phyloP scores from a whole-genome alignment of 2,888 invertebrate genomes.

The Euzophera pinguis region DNA sequence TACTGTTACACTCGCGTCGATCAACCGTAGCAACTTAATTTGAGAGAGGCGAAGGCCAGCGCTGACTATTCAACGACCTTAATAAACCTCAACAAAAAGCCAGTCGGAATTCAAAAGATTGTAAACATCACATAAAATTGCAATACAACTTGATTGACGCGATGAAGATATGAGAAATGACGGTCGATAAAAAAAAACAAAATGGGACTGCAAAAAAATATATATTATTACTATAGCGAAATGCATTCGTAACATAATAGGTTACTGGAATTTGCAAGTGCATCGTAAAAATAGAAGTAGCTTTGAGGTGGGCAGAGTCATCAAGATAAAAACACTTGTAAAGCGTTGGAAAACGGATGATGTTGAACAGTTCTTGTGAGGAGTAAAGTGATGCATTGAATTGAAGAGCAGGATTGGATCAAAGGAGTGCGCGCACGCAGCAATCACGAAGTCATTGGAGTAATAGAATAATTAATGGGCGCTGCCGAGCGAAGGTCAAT shows the following conservation, averaged over 20 bases:
- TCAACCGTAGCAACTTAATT: slow-evolving; percentile 8
- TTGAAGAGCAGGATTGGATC: slow-evolving; percentile 49
- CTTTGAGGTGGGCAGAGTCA: slow-evolving; percentile 20
- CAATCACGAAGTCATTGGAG: slow-evolving; percentile 58
- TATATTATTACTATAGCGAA: slow-evolving; percentile 17
- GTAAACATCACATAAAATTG: slow-evolving; percentile 12
- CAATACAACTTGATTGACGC: slow-evolving; percentile 11
- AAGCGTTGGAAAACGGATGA: slow-evolving; percentile 26
- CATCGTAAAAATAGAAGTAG: slow-evolving; percentile 32
- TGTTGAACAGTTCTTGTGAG: slow-evolving; percentile 30
- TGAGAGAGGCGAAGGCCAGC: slow-evolving; percentile 7
- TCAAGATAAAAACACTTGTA: slow-evolving; percentile 26
- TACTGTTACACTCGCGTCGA: slow-evolving; percentile 6
- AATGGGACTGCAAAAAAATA: slow-evolving; percentile 11
- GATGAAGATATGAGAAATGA: slow-evolving; percentile 16
- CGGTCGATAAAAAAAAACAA: slow-evolving; percentile 9
- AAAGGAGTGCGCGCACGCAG: slow-evolving; percentile 56
- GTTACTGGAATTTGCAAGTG: slow-evolving; percentile 38
- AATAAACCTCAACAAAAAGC: slow-evolving; percentile 7
- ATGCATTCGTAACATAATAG: slow-evolving; percentile 27
- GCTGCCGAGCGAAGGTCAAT: slow-evolving; percentile 55
- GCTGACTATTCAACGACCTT: slow-evolving; percentile 5
- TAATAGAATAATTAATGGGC: slow-evolving; percentile 75
- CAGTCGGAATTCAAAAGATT: slow-evolving; percentile 11
- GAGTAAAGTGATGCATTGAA: slow-evolving; percentile 39